Evolutionary conservation across 2,797 vertebrate genomes (phyloP), one percentile per base, ranked within the genome.

Genomic region (Leuciscus waleckii): DNA sequence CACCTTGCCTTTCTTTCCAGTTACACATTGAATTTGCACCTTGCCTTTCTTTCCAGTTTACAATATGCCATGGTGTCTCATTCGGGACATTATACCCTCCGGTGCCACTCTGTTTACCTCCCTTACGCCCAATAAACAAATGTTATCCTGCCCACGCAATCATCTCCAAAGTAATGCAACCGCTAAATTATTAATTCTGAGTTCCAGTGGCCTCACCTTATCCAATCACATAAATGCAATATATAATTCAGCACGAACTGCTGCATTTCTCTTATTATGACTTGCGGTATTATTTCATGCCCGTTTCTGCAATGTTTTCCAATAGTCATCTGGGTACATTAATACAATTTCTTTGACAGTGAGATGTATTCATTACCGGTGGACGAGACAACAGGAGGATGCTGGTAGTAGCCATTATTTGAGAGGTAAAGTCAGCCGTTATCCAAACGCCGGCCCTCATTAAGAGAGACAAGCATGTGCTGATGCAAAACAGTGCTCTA

Each of bases 161-260:
- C 90, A 93, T 93, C 91, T 92, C 88, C 85, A 91, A 92, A 92
- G 92, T 91, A 93, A 94, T 93, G 92, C 91, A 94, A 93, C 91
- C 90, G 90, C 90, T 94, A 93, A 95, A 95, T 95, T 93, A 95
- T 95, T 93, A 92, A 95, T 78, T 89, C 87, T 85, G 83, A 90
- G 91, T 93, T 94, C 91, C 92, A 93, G 92, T 92, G 91, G 92
- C 89, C 92, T 94, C 93, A 94, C 93, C 92, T 94, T 92, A 94
- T 94, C 93, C 94, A 93, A 95, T 94, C 94, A 93, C 86, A 79
- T 84, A 39, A 83, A 85, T 90, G 86, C 93, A 93, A 95, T 95
- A 92, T 94, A 95, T 95, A 94, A 94, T 95, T 95, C 93, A 94
- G 91, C 90, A 92, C 89, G 83, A 91, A 89, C 91, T 94, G 92